Base-by-base conservation (phyloP, 2,113 vertebrate genomes). In the Chloropsis cyanopogon region DNA sequence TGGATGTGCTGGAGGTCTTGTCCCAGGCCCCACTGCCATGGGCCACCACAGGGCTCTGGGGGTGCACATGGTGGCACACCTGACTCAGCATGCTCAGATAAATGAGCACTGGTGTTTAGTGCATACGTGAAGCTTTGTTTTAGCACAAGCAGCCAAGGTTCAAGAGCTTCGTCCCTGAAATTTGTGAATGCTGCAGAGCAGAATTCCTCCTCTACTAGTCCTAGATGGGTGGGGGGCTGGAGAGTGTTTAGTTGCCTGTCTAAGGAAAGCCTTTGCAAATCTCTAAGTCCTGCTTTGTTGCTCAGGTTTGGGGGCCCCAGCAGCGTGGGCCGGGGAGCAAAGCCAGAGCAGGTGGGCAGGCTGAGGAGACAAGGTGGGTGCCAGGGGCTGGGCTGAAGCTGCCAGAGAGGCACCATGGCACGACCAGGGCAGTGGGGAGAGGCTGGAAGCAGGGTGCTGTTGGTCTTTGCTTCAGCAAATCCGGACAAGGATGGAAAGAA, bases 401-500 rank as follows among this genome's bases (percentile, higher is more conserved):
- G 42, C 56, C 1, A 2, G 17, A 41, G 29, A 5, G 46, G n/a
- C 52, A 24, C 5, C 3, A 4, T 0, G 1, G 23, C 22, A 5
- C 4, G 20, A 22, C 20, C 65, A 53, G 35, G 44, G n/a, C n/a
- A 28, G 18, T 1, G 3, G 19, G 29, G 24, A 72, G 17, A 35
- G 60, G 26, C 63, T 80, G 81, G 71, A 54, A 64, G 14, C 3
- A 6, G 56, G 20, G 17, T 42, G 13, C 56, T 85, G 28, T 3
- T 2, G 12, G 7, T 72, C 44, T 88, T 35, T 3, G 2, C 86
- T 64, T 49, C 0, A 0, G 46, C 37, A 53, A 68, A 24, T 60
- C 41, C 59, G 1, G 0, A 1, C 29, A 35, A 1, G 9, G 37
- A 11, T 0, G 0, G 44, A 37, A 75, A 56, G 82, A 57, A 72